Base-by-base conservation (phyloP, 2,113 vertebrate genomes). In the Motacilla tschutschensis region DNA sequence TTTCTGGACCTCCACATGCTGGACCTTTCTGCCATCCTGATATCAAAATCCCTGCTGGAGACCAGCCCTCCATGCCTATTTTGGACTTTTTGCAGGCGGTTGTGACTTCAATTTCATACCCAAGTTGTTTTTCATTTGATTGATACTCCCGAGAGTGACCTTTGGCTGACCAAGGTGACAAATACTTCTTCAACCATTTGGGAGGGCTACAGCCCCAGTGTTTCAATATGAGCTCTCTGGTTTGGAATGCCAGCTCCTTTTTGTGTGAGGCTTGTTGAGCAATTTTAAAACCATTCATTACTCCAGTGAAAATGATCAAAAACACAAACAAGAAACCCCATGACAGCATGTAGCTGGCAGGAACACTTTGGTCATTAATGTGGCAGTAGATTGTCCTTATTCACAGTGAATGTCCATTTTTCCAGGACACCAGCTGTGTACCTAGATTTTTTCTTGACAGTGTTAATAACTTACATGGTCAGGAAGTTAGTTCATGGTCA, bases 401-500 rank as follows among this genome's bases (percentile, higher is more conserved):
- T 93, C 78, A 67, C 72, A 67, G 60, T 38, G 48, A 90, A 88
- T 59, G 69, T 62, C 92, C 92, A 82, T 86, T 91, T 92, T 92
- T 92, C 64, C 78, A 90, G 87, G 92, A 88, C 76, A 90, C 92
- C 84, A 93, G 79, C 88, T 93, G 84, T 50, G 93, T 54, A 90
- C 84, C 86, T 93, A 88, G 67, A 59, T 53, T 71, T 81, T 85
- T 87, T 92, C 87, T 55, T 90, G 81, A 88, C 91, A 84, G 71
- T 46, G 53, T 71, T 95, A 92, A 93, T 91, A 93, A 94, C 84
- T 92, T 94, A 90, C 67, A 80, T 71, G 88, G 81, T 81, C 84
- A 94, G 92, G 88, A 93, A 95, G 88, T 91, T 93, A 92, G 88
- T 93, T 93, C 94, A 93, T 85, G 72, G 87, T 91, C 92, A 94